phyloP scores from a whole-genome alignment of 2,888 invertebrate genomes.

The Sesia apiformis region DNA sequence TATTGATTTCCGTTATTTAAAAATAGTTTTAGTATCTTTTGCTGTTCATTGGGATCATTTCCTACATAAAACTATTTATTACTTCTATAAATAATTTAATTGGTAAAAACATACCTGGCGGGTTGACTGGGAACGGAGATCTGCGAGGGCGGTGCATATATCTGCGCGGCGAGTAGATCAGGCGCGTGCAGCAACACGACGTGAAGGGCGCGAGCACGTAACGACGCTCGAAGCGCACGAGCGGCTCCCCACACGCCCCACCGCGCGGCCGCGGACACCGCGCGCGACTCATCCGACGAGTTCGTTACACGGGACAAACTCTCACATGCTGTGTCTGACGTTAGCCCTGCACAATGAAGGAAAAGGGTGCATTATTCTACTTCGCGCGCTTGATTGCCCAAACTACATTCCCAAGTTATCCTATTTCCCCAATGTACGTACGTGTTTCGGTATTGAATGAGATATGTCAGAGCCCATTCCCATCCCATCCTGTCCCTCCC shows the following conservation, averaged over 20 bases:
- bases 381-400: too few relatives aligned
- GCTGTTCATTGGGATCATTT: too few relatives aligned
- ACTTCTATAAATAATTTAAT: too few relatives aligned
- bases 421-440: too few relatives aligned
- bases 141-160: constrained; percentile 77
- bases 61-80: too few relatives aligned
- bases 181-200: constrained; percentile 85
- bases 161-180: constrained; percentile 76
- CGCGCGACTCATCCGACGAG: constrained; percentile 37
- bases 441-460: too few relatives aligned
- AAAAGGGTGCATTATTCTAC: too few relatives aligned
- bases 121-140: constrained; percentile 55
- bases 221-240: constrained; percentile 79
- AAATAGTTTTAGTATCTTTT: too few relatives aligned
- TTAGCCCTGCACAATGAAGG: constrained; percentile 34
- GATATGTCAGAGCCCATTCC: too few relatives aligned
- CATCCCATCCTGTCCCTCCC: too few relatives aligned
- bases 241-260: constrained; percentile 89
- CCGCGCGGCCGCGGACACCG: constrained; percentile 73
- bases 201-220: constrained; percentile 80
- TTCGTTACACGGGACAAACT: constrained; percentile 38
- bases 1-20: too few relatives aligned
- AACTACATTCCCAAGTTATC: too few relatives aligned
- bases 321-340: constrained; percentile 65
- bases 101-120: constrained; percentile 33